Percentiles rank a stretch among this genome's conserved stretches.
Conservation (phyloP, 53 echinoderm and acorn worm species). For the Crossaster papposus region DNA sequence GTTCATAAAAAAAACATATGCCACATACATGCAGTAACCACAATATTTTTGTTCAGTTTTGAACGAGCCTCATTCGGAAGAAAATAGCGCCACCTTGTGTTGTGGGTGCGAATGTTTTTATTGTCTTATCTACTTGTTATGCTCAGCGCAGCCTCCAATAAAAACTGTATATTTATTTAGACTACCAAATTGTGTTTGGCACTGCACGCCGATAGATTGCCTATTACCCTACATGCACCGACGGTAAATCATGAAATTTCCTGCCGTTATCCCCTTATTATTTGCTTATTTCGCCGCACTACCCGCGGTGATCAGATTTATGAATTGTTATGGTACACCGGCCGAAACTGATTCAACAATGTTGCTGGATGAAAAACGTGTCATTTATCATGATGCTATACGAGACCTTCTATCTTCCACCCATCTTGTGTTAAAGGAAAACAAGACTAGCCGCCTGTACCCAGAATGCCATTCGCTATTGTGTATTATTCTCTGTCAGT, state of each 20-base stretch:
- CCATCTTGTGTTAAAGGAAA: background rate
- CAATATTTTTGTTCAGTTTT: background rate
- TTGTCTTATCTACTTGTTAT: background rate
- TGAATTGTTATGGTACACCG: slow-evolving; percentile 44
- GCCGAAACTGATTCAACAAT: slow-evolving; percentile 42
- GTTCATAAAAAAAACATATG: too few species aligned
- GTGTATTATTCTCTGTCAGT: slow-evolving; percentile 49
- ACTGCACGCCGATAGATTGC: background rate
- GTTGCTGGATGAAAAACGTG: background rate
- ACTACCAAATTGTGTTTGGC: slow-evolving; percentile 12
- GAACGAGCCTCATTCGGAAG: background rate
- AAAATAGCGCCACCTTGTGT: background rate
- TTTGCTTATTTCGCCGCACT: background rate
- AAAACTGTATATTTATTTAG: slow-evolving; percentile 16
- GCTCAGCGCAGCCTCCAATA: background rate
- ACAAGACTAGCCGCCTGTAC: background rate
- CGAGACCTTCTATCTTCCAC: background rate
- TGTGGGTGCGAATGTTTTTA: background rate
- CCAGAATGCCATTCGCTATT: slow-evolving; percentile 12
- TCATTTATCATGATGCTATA: slow-evolving; percentile 45
- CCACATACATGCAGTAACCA: background rate
- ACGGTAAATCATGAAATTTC: slow-evolving; percentile 24
- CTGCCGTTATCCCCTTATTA: background rate
- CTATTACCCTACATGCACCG: slow-evolving; percentile 30
- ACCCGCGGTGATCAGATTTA: slow-evolving; percentile 11